phyloP scores from a whole-genome alignment of 2,113 vertebrate species.

The Buteo buteo region DNA sequence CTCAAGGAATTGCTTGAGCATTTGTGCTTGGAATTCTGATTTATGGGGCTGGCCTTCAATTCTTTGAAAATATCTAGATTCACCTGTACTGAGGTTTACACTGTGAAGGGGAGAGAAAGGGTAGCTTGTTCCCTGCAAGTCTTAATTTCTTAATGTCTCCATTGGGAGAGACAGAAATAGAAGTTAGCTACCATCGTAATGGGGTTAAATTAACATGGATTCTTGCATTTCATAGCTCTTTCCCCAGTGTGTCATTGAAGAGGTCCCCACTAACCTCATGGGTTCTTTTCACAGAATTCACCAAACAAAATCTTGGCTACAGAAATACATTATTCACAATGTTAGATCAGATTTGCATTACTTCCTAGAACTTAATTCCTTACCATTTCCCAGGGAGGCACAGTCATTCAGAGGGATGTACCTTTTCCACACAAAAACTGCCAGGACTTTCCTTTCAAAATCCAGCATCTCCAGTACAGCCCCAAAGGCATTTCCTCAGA shows the following conservation, averaged over 20 bases:
- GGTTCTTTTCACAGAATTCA: neutral
- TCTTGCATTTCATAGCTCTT: accelerated
- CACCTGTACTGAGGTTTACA: neutral
- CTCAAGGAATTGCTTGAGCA: accelerated
- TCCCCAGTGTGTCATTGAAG: neutral
- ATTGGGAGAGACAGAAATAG: neutral
- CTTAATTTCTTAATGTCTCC: neutral
- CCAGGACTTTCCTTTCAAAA: neutral
- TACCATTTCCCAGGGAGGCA: neutral
- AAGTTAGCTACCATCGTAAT: neutral
- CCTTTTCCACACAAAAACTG: neutral
- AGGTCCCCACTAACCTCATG: neutral
- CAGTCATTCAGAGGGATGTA: neutral
- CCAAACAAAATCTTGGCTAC: neutral
- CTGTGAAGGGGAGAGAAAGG: neutral
- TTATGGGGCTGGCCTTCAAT: neutral
- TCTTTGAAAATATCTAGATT: neutral
- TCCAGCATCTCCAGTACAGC: neutral
- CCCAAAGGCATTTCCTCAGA: neutral
- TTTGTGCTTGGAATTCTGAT: neutral
- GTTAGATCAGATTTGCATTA: neutral
- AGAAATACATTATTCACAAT: neutral
- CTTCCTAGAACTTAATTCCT: neutral
- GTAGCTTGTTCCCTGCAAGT: neutral
- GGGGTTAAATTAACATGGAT: neutral